These are phyloP conservation scores for Brachyhypopomus occidentalis DNA, from an alignment of 2,113 vertebrate species.

Conservation along the genomic window DNA sequence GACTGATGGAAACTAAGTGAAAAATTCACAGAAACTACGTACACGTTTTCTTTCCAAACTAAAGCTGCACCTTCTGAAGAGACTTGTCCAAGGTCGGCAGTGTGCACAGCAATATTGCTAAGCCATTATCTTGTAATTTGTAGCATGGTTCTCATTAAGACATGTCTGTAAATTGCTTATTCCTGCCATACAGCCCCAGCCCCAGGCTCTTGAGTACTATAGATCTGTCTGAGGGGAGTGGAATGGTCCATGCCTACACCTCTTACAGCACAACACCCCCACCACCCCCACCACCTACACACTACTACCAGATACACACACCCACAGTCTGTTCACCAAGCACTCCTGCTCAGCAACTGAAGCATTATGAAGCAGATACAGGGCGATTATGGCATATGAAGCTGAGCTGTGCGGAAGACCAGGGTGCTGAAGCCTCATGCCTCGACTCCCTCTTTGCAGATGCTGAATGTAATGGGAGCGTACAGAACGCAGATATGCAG, in stretches of 20 bases:
- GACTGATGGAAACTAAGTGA: no score
- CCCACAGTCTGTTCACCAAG: slow-evolving; percentile 4
- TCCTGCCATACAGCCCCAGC: slow-evolving; percentile 1
- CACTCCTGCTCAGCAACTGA: slow-evolving; percentile 29
- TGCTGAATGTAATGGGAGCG: slow-evolving; percentile 44
- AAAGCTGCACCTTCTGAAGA: neutral
- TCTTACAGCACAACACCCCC: slow-evolving; percentile 57
- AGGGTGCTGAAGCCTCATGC: slow-evolving; percentile 56
- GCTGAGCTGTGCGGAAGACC: slow-evolving; percentile 60
- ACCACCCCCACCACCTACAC: slow-evolving; percentile 16
- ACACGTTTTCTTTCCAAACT: neutral
- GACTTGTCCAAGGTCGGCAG: neutral
- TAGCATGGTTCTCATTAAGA: slow-evolving; percentile 34
- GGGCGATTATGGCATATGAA: slow-evolving; percentile 55
- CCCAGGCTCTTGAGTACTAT: slow-evolving; percentile 9
- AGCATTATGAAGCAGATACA: slow-evolving; percentile 64
- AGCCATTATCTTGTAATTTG: slow-evolving; percentile 18
- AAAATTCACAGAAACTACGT: no score
- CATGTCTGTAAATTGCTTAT: slow-evolving; percentile 11
- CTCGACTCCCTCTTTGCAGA: slow-evolving; percentile 49
- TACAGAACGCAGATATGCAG: slow-evolving; percentile 34
- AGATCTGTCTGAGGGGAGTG: slow-evolving; percentile 27
- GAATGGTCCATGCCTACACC: slow-evolving; percentile 12
- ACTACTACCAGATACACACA: slow-evolving; percentile 23
- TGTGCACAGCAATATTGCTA: slow-evolving; percentile 1